Base-by-base conservation (phyloP, 92 coral and sea anemone genomes). In the Siderastrea radians region DNA sequence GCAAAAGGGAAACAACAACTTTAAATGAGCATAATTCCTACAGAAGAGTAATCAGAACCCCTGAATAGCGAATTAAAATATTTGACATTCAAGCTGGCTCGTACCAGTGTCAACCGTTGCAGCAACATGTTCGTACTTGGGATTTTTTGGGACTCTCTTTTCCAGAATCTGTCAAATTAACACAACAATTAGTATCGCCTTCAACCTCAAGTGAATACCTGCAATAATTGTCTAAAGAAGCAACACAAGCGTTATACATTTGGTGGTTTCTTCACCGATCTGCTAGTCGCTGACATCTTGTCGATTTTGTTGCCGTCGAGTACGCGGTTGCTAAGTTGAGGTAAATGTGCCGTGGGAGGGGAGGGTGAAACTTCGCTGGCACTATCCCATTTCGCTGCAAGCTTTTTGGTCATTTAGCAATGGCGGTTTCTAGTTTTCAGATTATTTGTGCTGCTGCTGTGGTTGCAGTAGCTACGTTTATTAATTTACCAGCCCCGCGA, bases 71-170 rank as follows among this genome's bases (percentile, higher is more conserved):
- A 44, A 63, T 2, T 17, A 74, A 49, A 43, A 3, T 77, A 72
- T 47, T 59, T 6, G 53, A 49, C 51, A 61, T 61, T 43, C 38
- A 72, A 59, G 16, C 16, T 52, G 44, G 54, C 74, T 68, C 92
- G 50, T 62, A 96, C 99, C 99, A 80, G 99, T 98, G 81, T 98
- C 98, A 67, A 98, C 99, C 85, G 96, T 93, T 69, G 98, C 91
- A 81, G 82, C 81, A 70, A 98, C 94, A 89, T 98, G 94, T 88
- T 98, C 93, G 84, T 96, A 98, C 83, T 93, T 95, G 46, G 99
- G 99, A 78, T 98, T 98, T 90, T 98, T 96, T 51, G 97, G 98
- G 77, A 98, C 89, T 82, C 84, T 96, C 93, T 98, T 98, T 79
- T 91, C 94, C 86, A 98, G 89, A 74, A 98, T 91, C 99, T 98